Conservation (phyloP, 2,113 vertebrate genomes). For the Onychorhynchus coronatus region DNA sequence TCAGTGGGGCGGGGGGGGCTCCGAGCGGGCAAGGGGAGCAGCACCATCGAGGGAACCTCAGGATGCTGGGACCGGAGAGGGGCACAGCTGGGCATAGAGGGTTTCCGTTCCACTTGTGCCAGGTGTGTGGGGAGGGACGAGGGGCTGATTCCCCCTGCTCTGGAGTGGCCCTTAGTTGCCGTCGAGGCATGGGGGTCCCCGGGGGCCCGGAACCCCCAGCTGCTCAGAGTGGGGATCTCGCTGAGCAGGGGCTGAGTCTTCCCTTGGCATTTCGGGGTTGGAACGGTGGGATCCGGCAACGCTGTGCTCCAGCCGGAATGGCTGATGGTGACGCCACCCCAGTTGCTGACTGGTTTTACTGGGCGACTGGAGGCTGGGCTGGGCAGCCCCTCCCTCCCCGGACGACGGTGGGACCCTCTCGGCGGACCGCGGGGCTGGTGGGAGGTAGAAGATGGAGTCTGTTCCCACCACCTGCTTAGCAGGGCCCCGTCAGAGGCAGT, state of each 20-base stretch:
- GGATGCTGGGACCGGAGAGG: not conserved
- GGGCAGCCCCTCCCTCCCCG: not conserved
- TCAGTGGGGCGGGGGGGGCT: not conserved
- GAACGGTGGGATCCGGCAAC: not conserved
- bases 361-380: not conserved
- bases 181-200: accelerated
- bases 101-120: not conserved
- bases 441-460: not conserved
- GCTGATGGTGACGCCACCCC: not conserved
- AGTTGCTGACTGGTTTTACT: slow-evolving; percentile 25
- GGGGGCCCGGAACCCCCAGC: not conserved
- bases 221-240: not conserved
- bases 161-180: not conserved
- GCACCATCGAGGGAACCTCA: not conserved
- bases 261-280: not conserved
- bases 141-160: not conserved
- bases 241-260: not conserved
- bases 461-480: not conserved
- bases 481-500: not conserved
- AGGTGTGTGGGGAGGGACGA: not conserved
- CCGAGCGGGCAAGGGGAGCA: not conserved
- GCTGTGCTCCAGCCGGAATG: not conserved
- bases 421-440: accelerated
- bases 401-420: not conserved
- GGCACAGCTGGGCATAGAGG: not conserved